Percentiles rank a stretch among this genome's conserved stretches.
Conservation (phyloP, 2,113 vertebrate species). For the Hirundichthys speculiger region DNA sequence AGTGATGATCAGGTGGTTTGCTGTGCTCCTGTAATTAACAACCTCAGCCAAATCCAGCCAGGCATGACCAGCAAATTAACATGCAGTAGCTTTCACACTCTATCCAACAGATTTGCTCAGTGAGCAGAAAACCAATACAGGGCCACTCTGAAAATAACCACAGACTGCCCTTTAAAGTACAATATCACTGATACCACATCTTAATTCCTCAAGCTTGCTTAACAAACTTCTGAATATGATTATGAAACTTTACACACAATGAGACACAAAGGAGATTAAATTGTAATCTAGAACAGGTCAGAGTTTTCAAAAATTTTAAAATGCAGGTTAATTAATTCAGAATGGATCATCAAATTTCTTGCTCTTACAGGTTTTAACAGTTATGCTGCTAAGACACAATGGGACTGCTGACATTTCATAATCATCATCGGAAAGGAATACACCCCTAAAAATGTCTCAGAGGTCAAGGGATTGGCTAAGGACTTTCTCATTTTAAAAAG, state of each 20-base stretch:
- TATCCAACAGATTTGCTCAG: slow-evolving; percentile 67
- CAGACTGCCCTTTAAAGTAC: slow-evolving; percentile 39
- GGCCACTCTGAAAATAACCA: slow-evolving; percentile 59
- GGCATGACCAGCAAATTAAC: slow-evolving; percentile 74
- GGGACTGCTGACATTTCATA: too few relatives aligned
- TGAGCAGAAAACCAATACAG: slow-evolving; percentile 70
- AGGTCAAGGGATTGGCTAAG: too few relatives aligned
- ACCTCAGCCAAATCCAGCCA: slow-evolving; percentile 74
- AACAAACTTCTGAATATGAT: slow-evolving; percentile 14
- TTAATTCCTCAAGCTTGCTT: slow-evolving; percentile 18
- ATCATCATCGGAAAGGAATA: too few relatives aligned
- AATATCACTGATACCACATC: slow-evolving; percentile 22
- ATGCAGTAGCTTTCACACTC: slow-evolving; percentile 74
- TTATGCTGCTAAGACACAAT: too few relatives aligned
- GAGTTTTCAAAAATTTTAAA: neutral
- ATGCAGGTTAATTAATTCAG: neutral
- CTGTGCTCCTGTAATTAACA: slow-evolving; percentile 76
- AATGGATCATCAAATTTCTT: neutral
- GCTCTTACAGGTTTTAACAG: too few relatives aligned
- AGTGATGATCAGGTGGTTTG: slow-evolving; percentile 75
- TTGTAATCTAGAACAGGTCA: too few relatives aligned
- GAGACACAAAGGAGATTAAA: too few relatives aligned
- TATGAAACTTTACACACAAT: too few relatives aligned
- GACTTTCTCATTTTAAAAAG: too few relatives aligned
- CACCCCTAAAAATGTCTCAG: too few relatives aligned